These are phyloP conservation scores for Theristicus caerulescens DNA, from an alignment of 2,113 vertebrate species.

Conservation along the genomic window DNA sequence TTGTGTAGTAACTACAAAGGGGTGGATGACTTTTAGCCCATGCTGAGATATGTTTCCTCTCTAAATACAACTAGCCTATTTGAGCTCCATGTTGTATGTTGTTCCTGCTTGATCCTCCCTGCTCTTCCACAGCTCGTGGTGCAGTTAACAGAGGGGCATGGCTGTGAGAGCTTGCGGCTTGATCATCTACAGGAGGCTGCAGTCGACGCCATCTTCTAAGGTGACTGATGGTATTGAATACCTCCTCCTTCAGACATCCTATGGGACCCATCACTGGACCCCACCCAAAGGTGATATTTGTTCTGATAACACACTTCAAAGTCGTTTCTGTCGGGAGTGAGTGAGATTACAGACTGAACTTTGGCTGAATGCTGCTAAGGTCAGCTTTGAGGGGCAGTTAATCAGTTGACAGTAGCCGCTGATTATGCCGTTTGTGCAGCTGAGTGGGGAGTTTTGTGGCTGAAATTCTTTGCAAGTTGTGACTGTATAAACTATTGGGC, in stretches of 20 bases:
- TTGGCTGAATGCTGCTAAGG: background rate
- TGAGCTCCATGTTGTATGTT: background rate
- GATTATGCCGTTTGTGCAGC: background rate
- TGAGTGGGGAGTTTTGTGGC: background rate
- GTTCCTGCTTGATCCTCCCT: background rate
- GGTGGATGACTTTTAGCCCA: background rate
- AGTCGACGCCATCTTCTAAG: constrained; percentile 24
- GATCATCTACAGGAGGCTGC: constrained; percentile 88
- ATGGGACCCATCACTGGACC: constrained; percentile 94
- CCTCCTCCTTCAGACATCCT: constrained; percentile 93
- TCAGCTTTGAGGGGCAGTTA: background rate
- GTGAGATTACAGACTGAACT: background rate
- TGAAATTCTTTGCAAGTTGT: background rate
- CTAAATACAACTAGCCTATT: background rate
- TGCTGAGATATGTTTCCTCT: background rate
- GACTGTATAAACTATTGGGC: background rate
- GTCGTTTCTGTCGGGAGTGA: background rate
- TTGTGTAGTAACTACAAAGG: background rate
- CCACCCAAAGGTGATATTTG: constrained; percentile 91
- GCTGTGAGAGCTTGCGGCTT: constrained; percentile 90
- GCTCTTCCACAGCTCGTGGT: background rate
- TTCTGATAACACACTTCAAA: background rate
- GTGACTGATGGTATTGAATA: constrained; percentile 81
- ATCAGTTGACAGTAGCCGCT: background rate
- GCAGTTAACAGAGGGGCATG: constrained; percentile 69